Base-by-base conservation (phyloP, 2,888 invertebrate genomes). In the Limnephilus marmoratus region DNA sequence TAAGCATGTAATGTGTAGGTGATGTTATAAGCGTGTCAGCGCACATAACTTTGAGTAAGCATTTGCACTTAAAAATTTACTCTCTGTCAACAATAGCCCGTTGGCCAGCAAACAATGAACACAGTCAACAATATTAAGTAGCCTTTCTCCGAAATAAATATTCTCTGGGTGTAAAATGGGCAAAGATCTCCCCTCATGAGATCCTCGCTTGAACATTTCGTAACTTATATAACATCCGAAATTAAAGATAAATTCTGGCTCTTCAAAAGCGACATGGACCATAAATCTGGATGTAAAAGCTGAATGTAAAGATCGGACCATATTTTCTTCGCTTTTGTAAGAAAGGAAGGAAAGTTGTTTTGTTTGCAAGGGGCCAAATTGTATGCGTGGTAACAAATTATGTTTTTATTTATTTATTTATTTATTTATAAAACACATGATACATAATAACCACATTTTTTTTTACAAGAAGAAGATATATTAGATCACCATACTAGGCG, bases 211-310 rank as follows among this genome's bases (percentile, higher is more conserved):
- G 1, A 68, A n/a, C 24, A 68, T 68, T 68, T n/a, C 68, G 24
- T 68, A 68, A 68, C 68, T 68, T 68, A 68, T 68, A n/a, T 68
- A 68, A 68, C 68, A 9, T 68, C 24, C 68, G 9, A 24, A 68
- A 24, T 68, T 68, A 68, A 68, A 68, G 68, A 68, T 68, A 68
- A 68, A 68, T 68, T 68, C 9, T 68, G 24, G 68, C 7, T 68
- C 68, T 68, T 68, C 68, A 68, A 68, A 68, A 68, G 68, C 68
- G 68, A 68, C 68, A 68, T 68, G 68, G 68, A n/a, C 68, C 68
- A 68, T 68, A 24, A 68, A 68, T 68, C 24, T 68, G 68, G 53
- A 24, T 9, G 68, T 68, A 68, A 68, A n/a, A 68, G 68, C 68
- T 68, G 68, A 9, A 68, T 68, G 68, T 68, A 68, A 68, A 68